Conservation (phyloP, 2,113 vertebrate species). For the Otus sunia region DNA sequence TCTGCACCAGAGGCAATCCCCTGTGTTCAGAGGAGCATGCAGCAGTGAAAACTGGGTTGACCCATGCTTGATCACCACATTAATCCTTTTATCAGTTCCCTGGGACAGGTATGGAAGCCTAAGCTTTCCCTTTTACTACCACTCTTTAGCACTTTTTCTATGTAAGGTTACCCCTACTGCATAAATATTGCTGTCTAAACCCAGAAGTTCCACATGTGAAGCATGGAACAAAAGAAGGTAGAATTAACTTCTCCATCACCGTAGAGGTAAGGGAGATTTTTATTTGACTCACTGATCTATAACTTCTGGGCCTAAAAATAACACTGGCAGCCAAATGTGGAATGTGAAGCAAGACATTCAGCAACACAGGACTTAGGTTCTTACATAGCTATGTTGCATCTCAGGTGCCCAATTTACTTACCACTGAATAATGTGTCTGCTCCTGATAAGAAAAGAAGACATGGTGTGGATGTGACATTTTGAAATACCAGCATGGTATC, state of each 20-base stretch:
- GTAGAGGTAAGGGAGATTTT: neutral
- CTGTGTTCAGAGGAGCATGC: neutral
- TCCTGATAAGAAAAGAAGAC: neutral
- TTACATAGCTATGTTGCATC: accelerated
- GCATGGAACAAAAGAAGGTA: neutral
- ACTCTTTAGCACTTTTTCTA: neutral
- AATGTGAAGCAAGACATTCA: neutral
- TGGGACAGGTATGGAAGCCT: neutral
- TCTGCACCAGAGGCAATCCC: neutral
- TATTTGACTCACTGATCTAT: neutral
- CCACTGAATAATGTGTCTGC: neutral
- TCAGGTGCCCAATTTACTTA: neutral
- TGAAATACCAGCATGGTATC: neutral
- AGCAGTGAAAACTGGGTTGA: neutral
- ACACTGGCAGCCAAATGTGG: neutral
- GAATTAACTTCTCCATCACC: neutral
- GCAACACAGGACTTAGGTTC: neutral
- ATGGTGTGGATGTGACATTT: neutral
- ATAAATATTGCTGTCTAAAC: neutral
- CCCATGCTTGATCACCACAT: neutral
- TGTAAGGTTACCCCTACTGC: neutral
- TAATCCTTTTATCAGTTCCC: neutral
- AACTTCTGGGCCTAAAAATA: neutral
- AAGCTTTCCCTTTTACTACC: neutral
- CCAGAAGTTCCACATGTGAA: neutral